Conservation (phyloP, 2,888 invertebrate genomes). For the Polyommatus iphigenia region DNA sequence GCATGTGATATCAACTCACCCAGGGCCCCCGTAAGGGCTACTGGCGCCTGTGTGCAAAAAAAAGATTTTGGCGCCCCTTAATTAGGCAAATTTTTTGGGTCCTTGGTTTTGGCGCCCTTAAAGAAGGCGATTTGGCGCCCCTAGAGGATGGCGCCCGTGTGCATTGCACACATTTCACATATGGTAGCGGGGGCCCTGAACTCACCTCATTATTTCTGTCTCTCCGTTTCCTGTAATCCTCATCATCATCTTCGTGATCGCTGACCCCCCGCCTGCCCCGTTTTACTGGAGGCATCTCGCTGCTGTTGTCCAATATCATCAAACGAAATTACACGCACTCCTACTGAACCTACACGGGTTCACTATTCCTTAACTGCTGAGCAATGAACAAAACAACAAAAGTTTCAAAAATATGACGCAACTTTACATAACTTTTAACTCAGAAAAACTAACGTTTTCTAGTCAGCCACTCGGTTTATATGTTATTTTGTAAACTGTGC, state of each 20-base stretch:
- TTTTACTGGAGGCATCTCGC: constrained; percentile 68
- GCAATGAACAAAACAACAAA: not conserved
- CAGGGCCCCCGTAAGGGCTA: too few species aligned
- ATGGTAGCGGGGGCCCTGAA: too few species aligned
- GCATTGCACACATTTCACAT: too few species aligned
- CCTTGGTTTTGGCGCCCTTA: too few species aligned
- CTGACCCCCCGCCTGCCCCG: constrained; percentile 70
- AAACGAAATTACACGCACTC: constrained; percentile 45
- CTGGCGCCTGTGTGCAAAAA: too few species aligned
- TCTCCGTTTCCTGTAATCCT: constrained; percentile 86
- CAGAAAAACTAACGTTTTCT: not conserved
- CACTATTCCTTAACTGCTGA: not conserved
- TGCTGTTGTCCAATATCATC: constrained; percentile 66
- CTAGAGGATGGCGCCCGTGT: too few species aligned
- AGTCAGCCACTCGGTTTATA: not conserved
- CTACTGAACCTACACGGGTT: not conserved
- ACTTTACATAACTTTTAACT: constrained; percentile 1
- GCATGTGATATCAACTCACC: constrained; percentile 58
- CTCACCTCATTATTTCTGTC: constrained; percentile 89
- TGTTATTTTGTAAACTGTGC: not conserved
- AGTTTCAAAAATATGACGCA: constrained; percentile 29
- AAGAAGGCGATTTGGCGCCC: too few species aligned
- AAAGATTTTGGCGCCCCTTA: too few species aligned
- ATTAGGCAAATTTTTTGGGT: too few species aligned
- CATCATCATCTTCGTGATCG: constrained; percentile 84